Evolutionary conservation across 1,140 invertebrate species (phyloP).

Genomic region (Colletes latitarsis): DNA sequence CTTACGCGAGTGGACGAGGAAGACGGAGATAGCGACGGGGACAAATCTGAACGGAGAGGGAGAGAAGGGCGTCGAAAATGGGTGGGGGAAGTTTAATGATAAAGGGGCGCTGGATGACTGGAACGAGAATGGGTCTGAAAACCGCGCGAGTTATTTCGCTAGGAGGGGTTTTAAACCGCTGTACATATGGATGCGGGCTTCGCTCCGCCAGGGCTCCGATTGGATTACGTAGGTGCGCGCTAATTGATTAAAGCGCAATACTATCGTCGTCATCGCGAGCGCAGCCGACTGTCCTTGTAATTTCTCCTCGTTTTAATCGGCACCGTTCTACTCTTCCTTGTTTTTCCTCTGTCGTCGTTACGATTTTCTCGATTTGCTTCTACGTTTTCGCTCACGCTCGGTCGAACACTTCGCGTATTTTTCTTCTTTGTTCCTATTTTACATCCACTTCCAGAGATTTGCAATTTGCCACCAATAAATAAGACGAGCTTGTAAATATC

Average conservation of each 20-base stretch:
- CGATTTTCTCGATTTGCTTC: background rate
- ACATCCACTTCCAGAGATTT: background rate
- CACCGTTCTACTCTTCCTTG: background rate
- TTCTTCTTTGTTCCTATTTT: too few species aligned
- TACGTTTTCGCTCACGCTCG: background rate
- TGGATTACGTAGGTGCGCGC: conserved; percentile 70
- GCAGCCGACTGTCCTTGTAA: conserved; percentile 22
- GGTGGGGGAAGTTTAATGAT: conserved; percentile 1
- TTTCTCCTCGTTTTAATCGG: conserved; percentile 34
- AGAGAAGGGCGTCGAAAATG: conserved; percentile 11
- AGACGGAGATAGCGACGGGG: too few species aligned
- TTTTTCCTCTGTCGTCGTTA: conserved; percentile 4
- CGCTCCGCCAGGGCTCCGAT: conserved; percentile 61
- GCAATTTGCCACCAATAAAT: background rate
- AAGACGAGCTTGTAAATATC: conserved; percentile 3
- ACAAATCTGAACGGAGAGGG: background rate
- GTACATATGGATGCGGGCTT: conserved; percentile 68
- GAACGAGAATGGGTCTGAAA: conserved; percentile 50
- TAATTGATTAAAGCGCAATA: conserved; percentile 75
- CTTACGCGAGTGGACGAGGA: too few species aligned
- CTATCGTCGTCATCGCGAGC: conserved; percentile 31
- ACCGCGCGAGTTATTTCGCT: conserved; percentile 66
- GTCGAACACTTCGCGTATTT: too few species aligned
- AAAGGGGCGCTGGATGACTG: conserved; percentile 31
- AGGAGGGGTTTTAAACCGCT: conserved; percentile 64